Evolutionary conservation across 2,888 invertebrate genomes (phyloP).

Genomic region (Heteropelma amictum): DNA sequence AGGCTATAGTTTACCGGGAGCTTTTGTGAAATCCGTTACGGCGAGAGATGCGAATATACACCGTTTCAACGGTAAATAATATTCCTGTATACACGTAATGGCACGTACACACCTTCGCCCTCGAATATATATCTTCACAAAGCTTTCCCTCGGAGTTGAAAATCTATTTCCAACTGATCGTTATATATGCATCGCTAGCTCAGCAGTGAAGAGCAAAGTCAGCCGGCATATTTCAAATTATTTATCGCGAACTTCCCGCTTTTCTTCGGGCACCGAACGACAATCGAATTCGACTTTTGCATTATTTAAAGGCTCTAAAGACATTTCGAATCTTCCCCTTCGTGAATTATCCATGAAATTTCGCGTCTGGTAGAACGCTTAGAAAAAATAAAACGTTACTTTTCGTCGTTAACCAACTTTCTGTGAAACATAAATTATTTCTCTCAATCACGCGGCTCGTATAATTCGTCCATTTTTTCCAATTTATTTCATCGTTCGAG

Average conservation of each 20-base stretch:
- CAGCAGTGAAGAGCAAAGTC: conserved; percentile 17
- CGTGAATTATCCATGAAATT: background rate
- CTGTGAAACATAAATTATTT: too few relatives aligned
- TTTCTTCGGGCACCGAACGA: background rate
- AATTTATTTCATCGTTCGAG: too few relatives aligned
- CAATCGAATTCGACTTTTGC: background rate
- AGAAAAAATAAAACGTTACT: background rate
- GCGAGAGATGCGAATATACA: conserved; percentile 6
- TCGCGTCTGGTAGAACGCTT: background rate
- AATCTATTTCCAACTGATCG: conserved; percentile 35
- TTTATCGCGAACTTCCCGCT: conserved; percentile 2
- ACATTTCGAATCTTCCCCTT: background rate
- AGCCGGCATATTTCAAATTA: conserved; percentile 23
- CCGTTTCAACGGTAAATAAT: background rate
- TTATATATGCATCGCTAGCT: conserved; percentile 20
- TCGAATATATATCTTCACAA: background rate
- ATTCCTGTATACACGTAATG: background rate
- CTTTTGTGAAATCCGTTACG: conserved; percentile 35
- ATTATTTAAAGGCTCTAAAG: background rate
- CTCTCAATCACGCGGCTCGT: too few relatives aligned
- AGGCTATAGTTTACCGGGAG: conserved; percentile 40
- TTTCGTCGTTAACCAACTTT: too few relatives aligned
- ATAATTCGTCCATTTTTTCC: too few relatives aligned
- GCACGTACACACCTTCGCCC: conserved; percentile 35
- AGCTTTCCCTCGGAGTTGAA: conserved; percentile 23